Conservation (phyloP, 2,888 invertebrate species). For the Zhengitettix transpicula region DNA sequence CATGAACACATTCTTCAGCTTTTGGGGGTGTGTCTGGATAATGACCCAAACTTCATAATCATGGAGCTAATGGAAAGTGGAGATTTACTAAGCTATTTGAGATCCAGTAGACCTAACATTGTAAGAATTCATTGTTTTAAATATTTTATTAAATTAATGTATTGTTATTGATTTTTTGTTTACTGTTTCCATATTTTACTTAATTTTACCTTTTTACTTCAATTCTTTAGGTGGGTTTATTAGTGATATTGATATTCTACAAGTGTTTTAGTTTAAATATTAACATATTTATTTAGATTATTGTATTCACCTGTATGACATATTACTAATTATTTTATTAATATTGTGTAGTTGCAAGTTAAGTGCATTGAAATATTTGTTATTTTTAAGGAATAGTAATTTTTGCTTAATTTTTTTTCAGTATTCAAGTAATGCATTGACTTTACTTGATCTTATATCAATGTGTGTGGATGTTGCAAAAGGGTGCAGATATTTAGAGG, state of each 20-base stretch:
- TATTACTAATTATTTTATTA: not conserved
- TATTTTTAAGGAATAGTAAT: not conserved
- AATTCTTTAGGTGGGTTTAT: too few species aligned
- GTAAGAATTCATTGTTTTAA: constrained; percentile 27
- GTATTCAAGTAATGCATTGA: constrained; percentile 47
- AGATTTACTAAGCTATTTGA: constrained; percentile 77
- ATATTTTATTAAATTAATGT: not conserved
- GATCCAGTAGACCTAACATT: constrained; percentile 60
- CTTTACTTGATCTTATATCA: constrained; percentile 66
- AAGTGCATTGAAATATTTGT: too few species aligned
- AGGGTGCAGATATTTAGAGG: constrained; percentile 90
- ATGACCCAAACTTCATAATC: constrained; percentile 83
- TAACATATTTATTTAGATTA: too few species aligned
- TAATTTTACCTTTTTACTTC: too few species aligned
- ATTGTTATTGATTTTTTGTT: not conserved
- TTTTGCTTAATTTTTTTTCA: constrained; percentile 22
- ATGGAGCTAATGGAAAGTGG: constrained; percentile 98
- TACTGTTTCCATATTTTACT: too few species aligned
- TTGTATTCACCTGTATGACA: too few species aligned
- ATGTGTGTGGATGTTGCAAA: constrained; percentile 93
- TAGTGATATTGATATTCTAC: too few species aligned
- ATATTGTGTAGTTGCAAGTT: too few species aligned
- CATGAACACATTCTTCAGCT: constrained; percentile 89
- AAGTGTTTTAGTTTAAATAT: too few species aligned
- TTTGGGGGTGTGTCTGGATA: constrained; percentile 86